phyloP scores from a whole-genome alignment of 2,797 vertebrate genomes.

The Linurgus olivaceus region DNA sequence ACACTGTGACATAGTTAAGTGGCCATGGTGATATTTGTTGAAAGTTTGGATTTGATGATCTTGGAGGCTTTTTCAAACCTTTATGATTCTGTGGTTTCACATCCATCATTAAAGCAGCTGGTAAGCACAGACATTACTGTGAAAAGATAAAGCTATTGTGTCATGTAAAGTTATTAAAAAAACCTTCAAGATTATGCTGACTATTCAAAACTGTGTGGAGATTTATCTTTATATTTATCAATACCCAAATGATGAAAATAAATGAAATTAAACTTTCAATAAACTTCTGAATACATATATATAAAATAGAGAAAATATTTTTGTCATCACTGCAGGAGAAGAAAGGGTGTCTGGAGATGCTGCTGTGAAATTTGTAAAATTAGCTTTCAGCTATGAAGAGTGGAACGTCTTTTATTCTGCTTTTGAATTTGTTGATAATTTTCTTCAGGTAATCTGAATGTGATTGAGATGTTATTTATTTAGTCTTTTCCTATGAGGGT shows the following conservation, averaged over 20 bases:
- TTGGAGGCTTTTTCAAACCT: neutral
- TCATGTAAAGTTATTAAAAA: neutral
- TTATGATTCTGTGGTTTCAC: neutral
- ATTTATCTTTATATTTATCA: neutral
- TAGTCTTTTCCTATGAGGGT: neutral
- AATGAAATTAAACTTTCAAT: neutral
- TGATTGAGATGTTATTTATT: neutral
- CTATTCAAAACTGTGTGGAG: neutral
- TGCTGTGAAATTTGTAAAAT: slow-evolving; percentile 86
- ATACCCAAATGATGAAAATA: neutral
- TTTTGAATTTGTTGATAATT: slow-evolving; percentile 70
- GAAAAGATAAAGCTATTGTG: neutral
- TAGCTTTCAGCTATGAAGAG: slow-evolving; percentile 88
- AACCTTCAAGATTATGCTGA: neutral
- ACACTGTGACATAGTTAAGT: neutral
- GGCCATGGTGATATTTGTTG: neutral
- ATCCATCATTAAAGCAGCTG: neutral
- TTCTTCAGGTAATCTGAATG: slow-evolving; percentile 81
- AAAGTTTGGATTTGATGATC: neutral
- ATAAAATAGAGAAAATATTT: neutral
- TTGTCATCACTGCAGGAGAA: slow-evolving; percentile 74
- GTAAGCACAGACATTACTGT: neutral
- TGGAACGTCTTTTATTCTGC: slow-evolving; percentile 81
- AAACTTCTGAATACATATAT: neutral
- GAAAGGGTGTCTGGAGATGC: slow-evolving; percentile 80